Percentiles rank a stretch among this genome's conserved stretches.
Conservation (phyloP, 1,140 invertebrate species). For the Aphaenogaster ashmeadi region DNA sequence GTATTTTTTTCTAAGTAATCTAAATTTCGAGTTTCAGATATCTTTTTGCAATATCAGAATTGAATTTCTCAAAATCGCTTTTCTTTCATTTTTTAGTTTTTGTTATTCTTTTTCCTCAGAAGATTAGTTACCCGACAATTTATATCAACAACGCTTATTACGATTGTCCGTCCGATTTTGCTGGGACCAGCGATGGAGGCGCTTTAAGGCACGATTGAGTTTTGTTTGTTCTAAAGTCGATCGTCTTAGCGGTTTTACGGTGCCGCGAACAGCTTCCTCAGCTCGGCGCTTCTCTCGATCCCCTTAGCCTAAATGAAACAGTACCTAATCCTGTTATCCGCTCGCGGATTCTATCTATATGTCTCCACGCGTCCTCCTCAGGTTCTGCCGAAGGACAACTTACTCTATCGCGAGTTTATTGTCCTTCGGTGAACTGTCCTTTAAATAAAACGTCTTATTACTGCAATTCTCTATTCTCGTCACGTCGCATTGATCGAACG, state of each 20-base stretch:
- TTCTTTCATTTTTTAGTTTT: background rate
- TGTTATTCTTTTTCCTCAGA: background rate
- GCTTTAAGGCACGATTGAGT: conserved; percentile 21
- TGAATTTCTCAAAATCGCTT: conserved; percentile 14
- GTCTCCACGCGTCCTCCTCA: background rate
- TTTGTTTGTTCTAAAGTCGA: conserved; percentile 49
- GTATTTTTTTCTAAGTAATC: background rate
- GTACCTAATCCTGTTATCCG: conserved; percentile 56
- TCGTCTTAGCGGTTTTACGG: conserved; percentile 50
- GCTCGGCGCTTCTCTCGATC: conserved; percentile 32
- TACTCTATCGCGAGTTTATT: conserved; percentile 24
- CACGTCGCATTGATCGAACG: conserved; percentile 4
- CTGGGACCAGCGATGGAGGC: background rate
- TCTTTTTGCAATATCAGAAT: conserved; percentile 6
- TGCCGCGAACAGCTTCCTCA: conserved; percentile 39
- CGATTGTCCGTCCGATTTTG: background rate
- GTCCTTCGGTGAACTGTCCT: background rate
- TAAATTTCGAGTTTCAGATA: background rate
- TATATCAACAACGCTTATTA: conserved; percentile 33
- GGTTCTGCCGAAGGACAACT: background rate
- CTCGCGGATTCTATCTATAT: conserved; percentile 39
- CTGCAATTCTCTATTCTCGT: conserved; percentile 2
- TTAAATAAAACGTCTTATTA: conserved; percentile 3
- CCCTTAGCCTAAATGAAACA: conserved; percentile 57
- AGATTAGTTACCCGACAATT: background rate